phyloP scores from a whole-genome alignment of 2,888 invertebrate genomes.

The Maniola hyperantus region DNA sequence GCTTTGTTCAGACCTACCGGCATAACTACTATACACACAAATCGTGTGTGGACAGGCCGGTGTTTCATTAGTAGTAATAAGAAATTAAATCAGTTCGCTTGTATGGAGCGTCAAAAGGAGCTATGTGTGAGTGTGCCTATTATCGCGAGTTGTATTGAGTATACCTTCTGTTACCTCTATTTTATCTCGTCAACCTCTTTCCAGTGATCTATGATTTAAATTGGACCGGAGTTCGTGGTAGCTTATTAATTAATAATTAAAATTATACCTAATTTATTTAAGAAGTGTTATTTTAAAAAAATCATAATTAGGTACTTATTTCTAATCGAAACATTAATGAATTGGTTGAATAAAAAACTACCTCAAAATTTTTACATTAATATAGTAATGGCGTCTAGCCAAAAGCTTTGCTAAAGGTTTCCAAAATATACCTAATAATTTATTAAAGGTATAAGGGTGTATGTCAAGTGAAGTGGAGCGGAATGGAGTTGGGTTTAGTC shows the following conservation, averaged over 20 bases:
- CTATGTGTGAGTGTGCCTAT: too few relatives aligned
- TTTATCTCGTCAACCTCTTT: background rate
- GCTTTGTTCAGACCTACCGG: too few relatives aligned
- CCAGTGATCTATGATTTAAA: conserved; percentile 3
- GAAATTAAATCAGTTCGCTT: too few relatives aligned
- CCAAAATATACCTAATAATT: background rate
- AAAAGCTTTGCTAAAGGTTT: conserved; percentile 11
- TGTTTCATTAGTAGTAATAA: too few relatives aligned
- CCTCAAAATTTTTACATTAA: conserved; percentile 49
- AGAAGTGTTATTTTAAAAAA: background rate
- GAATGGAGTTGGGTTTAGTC: too few relatives aligned
- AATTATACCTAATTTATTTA: conserved; percentile 6
- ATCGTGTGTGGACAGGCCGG: too few relatives aligned
- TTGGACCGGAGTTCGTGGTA: conserved; percentile 25
- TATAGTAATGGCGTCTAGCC: conserved; percentile 20
- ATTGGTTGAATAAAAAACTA: conserved; percentile 46
- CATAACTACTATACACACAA: too few relatives aligned
- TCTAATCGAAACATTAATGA: conserved; percentile 17
- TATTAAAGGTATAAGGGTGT: too few relatives aligned
- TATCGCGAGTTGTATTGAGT: too few relatives aligned
- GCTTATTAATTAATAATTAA: background rate
- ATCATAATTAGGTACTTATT: conserved; percentile 13
- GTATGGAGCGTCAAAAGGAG: too few relatives aligned
- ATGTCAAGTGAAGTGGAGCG: too few relatives aligned
- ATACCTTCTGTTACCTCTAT: background rate